Evolutionary conservation across 2,888 invertebrate genomes (phyloP).

Genomic region (Euphydryas editha): DNA sequence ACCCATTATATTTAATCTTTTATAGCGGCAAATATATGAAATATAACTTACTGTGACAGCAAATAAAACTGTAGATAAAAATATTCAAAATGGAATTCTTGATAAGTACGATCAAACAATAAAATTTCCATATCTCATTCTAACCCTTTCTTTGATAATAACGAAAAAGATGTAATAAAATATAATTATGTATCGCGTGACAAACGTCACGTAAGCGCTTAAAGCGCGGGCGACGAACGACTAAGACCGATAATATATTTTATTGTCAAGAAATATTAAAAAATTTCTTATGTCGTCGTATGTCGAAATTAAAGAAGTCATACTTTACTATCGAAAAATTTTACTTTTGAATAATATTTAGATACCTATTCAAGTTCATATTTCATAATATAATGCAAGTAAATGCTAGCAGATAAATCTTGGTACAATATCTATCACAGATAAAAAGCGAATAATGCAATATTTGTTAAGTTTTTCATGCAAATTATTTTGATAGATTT

Average conservation of each 20-base stretch:
- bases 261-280: constrained; percentile 13
- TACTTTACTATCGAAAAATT: not conserved
- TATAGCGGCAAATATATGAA: not conserved
- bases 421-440: not conserved
- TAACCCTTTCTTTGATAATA: constrained; percentile 19
- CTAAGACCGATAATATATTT: constrained; percentile 3
- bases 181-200: constrained; percentile 29
- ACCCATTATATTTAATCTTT: not conserved
- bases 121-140: constrained; percentile 24
- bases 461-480: not conserved
- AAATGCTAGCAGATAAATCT: not conserved
- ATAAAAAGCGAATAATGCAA: not conserved
- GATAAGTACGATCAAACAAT: constrained; percentile 6
- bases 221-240: too few relatives aligned
- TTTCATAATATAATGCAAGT: not conserved
- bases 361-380: not conserved
- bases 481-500: too few relatives aligned
- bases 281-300: constrained; percentile 12
- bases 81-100: not conserved
- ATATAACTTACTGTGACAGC: not conserved
- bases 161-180: constrained; percentile 27
- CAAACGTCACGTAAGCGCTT: constrained; percentile 12
- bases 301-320: constrained; percentile 1
- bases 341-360: not conserved
- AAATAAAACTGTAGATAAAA: constrained; percentile 2